Base-by-base conservation (phyloP, 1,140 invertebrate genomes). In the Macrosteles quadrilineatus region DNA sequence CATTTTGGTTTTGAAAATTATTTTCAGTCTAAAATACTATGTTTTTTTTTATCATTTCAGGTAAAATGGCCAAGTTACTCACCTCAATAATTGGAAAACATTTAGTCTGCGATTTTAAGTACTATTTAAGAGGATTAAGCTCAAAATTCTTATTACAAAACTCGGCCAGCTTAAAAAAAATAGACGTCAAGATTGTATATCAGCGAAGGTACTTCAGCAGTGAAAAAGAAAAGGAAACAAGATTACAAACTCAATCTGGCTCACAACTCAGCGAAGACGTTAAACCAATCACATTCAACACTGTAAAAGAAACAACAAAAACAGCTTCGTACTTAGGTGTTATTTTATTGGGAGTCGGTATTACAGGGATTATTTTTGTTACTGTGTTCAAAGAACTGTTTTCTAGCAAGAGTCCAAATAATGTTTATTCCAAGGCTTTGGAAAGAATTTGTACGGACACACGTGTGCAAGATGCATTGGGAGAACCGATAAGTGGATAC, bases 221-320 rank as follows among this genome's bases (percentile, higher is more conserved):
- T 36, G 25, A 25, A 27, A 67, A 36, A 1, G 19, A 67, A n/a
- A 47, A 47, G 21, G 19, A 45, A 19, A 45, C 4, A 31, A 19
- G 21, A 3, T 2, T 32, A 11, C 40, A 53, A n/a, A 27, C 23
- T 3, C 45, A 25, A 67, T 17, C 27, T 30, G n/a, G 25, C 14
- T 64, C 57, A 65, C 43, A 64, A 27, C 17, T 25, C 1, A 55
- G 32, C 82, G 73, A 86, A 86, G 84, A 85, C 86, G 81, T 84
- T 81, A 78, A 78, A 79, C 50, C 68, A 40, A 65, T 68, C 77
- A 77, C 71, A 76, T 72, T 86, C 29, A 87, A 88, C 76, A 89
- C 87, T 86, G 92, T 95, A 1, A 95, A 94, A 82, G 91, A 95
- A 81, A 91, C 90, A 31, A 91, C 91, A 27, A 94, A 94, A 79